Percentiles rank a stretch among this genome's conserved stretches.
Evolutionary conservation across 2,888 invertebrate genomes (phyloP).

Genomic region (Ornithoptera priamus): DNA sequence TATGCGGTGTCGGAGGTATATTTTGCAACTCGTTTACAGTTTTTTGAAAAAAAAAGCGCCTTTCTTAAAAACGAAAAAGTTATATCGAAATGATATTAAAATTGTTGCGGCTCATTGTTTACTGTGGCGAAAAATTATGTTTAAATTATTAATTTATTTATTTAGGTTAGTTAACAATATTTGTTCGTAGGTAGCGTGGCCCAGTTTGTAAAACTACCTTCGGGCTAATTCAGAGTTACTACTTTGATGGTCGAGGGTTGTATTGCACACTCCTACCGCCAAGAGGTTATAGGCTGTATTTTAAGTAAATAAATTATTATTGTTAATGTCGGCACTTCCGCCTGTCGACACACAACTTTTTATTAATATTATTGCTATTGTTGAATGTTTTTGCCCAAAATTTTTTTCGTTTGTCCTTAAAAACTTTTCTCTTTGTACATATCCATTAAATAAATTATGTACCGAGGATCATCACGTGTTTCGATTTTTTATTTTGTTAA

Average conservation of each 20-base stretch:
- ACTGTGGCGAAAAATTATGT: conserved; percentile 52
- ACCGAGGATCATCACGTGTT: conserved; percentile 56
- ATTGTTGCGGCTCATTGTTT: conserved; percentile 70
- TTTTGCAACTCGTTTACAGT: conserved; percentile 46
- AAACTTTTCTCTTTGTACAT: conserved; percentile 75
- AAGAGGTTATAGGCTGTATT: conserved; percentile 40
- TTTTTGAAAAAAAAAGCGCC: conserved; percentile 40
- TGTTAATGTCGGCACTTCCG: conserved; percentile 67
- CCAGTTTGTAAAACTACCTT: conserved; percentile 60
- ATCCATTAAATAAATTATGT: conserved; percentile 78
- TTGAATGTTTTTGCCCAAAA: conserved; percentile 73
- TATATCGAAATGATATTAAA: conserved; percentile 75
- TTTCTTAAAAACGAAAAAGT: conserved; percentile 47
- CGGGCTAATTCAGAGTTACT: conserved; percentile 19
- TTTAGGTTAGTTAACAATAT: conserved; percentile 58
- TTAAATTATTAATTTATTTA: conserved; percentile 64
- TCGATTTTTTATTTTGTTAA: conserved; percentile 26
- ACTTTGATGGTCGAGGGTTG: background rate
- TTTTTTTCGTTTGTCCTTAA: conserved; percentile 69
- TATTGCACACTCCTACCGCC: background rate
- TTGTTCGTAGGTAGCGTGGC: conserved; percentile 54
- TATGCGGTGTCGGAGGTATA: conserved; percentile 17
- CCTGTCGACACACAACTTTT: conserved; percentile 57
- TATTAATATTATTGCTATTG: conserved; percentile 62
- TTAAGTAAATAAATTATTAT: conserved; percentile 60